A percentile compares a stretch with the other conserved stretches of the same genome.
Evolutionary conservation across 2,888 invertebrate genomes (phyloP).

Genomic region (Dynastes grantii): DNA sequence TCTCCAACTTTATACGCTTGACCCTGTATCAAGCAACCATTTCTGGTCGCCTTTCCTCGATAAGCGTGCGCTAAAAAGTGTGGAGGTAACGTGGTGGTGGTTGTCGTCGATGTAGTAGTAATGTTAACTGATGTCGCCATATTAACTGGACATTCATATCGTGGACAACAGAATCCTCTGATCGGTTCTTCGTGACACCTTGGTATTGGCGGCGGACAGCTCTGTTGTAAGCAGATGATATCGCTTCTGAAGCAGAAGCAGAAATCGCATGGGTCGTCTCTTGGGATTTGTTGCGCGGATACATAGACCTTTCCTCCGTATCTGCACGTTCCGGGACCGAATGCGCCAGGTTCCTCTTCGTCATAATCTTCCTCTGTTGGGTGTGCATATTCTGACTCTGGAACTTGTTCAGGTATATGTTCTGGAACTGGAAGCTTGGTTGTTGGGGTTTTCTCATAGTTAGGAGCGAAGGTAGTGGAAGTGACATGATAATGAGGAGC

Average conservation of each 20-base stretch:
- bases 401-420: conserved; percentile 63
- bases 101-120: conserved; percentile 90
- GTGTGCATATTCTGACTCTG: conserved; percentile 62
- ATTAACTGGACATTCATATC: conserved; percentile 94
- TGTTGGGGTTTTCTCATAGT: conserved; percentile 45
- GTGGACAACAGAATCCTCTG: conserved; percentile 94
- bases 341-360: conserved; percentile 83
- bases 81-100: conserved; percentile 88
- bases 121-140: conserved; percentile 88
- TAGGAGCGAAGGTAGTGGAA: conserved; percentile 51
- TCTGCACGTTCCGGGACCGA: conserved; percentile 92
- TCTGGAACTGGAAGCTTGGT: conserved; percentile 54
- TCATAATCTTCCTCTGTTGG: conserved; percentile 77
- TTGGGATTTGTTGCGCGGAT: conserved; percentile 94
- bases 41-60: conserved; percentile 81
- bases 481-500: conserved; percentile 49
- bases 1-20: conserved; percentile 90
- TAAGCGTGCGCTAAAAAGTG: conserved; percentile 87
- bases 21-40: conserved; percentile 90
- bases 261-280: conserved; percentile 96
- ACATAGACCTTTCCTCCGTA: conserved; percentile 95
- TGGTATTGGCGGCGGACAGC: conserved; percentile 94
- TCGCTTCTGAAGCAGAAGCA: conserved; percentile 98
- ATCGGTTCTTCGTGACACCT: conserved; percentile 95
- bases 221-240: conserved; percentile 95